Evolutionary conservation across 2,797 vertebrate genomes (phyloP), one percentile per base, ranked within the genome.

Genomic region (Sebastes dallii): DNA sequence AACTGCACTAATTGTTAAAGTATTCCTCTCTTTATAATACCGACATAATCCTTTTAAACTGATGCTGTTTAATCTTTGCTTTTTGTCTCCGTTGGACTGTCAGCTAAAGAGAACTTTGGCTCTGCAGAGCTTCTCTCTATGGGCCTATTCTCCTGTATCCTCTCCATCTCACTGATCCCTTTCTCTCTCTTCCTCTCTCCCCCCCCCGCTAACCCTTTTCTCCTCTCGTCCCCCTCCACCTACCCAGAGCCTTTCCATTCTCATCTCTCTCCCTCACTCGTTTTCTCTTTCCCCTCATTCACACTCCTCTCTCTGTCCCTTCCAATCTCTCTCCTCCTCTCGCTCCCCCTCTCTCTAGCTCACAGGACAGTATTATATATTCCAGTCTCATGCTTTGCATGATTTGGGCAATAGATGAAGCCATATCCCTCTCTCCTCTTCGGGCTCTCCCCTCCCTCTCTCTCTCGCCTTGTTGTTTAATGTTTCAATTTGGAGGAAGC

Each of bases 401-500:
- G 96, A 97, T 97, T 96, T 96, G 94, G 95, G 96, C 96, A 96
- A 96, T 97, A 98, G 96, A 98, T 98, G 97, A 98, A 98, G 97
- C 97, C 97, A 95, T 96, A 96, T 96, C 95, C 95, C 95, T 77
- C 94, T 95, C 94, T 96, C 96, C 96, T 96, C 96, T 94, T 95
- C 87, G 86, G 94, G 95, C 95, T 95, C 94, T 95, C 95, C 96
- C 95, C 94, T 95, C 96, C 93, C 90, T 94, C 96, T 94, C 95
- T 96, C 96, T 96, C 96, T 96, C 95, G 96, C 95, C 96, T 96
- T 97, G 97, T 97, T 97, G 97, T 98, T 98, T 98, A 97, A 98
- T 98, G 97, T 98, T 98, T 98, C 97, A 97, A 97, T 97, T 98
- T 98, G 96, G 96, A 97, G 96, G 97, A 97, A 98, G 97, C 97